Percentiles rank a stretch among this genome's conserved stretches.
phyloP scores from a whole-genome alignment of 2,113 vertebrate species.

The Zosterops japonicus region DNA sequence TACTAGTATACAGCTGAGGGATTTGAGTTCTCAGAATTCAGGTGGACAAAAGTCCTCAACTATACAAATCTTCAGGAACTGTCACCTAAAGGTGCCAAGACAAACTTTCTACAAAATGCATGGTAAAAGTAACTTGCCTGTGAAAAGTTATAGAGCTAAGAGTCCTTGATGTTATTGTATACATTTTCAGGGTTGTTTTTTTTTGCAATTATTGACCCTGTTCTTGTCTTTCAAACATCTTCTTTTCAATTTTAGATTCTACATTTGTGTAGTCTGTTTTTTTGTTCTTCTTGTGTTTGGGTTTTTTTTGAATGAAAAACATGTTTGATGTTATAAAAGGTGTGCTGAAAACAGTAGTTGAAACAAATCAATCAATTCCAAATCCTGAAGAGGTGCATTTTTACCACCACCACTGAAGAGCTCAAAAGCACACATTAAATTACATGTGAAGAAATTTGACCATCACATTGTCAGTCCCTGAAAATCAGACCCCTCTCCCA shows the following conservation, averaged over 20 bases:
- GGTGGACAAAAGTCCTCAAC: not conserved
- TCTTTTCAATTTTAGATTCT: not conserved
- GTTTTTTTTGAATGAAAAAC: accelerated
- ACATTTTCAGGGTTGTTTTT: accelerated
- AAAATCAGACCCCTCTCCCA: not conserved
- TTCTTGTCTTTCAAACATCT: not conserved
- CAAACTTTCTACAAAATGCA: not conserved
- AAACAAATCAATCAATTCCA: not conserved
- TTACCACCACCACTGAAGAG: not conserved
- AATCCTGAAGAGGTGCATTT: not conserved
- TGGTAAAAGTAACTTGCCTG: not conserved
- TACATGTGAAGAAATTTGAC: not conserved
- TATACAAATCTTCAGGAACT: not conserved
- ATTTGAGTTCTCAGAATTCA: not conserved
- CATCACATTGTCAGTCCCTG: not conserved
- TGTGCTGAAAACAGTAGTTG: not conserved
- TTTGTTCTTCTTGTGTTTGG: not conserved
- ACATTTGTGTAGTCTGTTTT: not conserved
- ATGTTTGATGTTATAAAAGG: not conserved
- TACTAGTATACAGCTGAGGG: not conserved
- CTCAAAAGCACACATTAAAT: not conserved
- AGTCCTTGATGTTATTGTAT: not conserved
- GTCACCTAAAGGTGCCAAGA: not conserved
- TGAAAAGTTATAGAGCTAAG: not conserved
- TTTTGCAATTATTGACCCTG: not conserved